Base-by-base conservation (phyloP, 2,113 vertebrate species). In the Tiliqua scincoides region DNA sequence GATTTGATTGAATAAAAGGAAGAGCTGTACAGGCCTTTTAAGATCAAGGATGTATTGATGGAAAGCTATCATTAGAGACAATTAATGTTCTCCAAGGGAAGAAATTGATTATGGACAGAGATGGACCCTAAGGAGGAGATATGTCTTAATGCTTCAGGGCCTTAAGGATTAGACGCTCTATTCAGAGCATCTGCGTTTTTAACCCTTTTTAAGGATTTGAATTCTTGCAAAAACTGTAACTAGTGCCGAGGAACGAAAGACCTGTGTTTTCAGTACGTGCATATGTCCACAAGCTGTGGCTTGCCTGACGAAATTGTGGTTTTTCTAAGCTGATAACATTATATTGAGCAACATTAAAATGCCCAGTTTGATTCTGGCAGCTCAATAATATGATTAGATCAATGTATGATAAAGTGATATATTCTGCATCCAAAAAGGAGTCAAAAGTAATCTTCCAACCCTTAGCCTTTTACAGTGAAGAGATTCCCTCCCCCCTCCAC, bases 61-160 rank as follows among this genome's bases (percentile, higher is more conserved):
- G 98, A 98, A 98, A 97, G 96, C 97, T 98, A 97, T 99, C 97
- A 98, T 99, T 98, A 99, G 96, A 97, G 95, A 97, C 97, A 99
- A 98, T 99, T 98, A 99, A 98, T 96, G 96, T 94, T 95, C 95
- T 96, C 95, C 96, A 95, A 96, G 96, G 96, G 96, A 96, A 97
- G 96, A 96, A 97, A 98, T 97, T 98, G 97, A 99, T 99, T 98
- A 98, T 97, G 96, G 96, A 95, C 97, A 97, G 97, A 98, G 97
- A 97, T 96, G 95, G 95, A 96, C 95, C 95, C 96, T 97, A 97
- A 97, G 96, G 96, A 96, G 96, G 88, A 96, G 96, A 96, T 96
- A 97, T 94, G 94, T 96, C 95, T 97, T 96, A 97, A 96, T 97
- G 94, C 96, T 96, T 95, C 91, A 94, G 94, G 95, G 94, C 94